Percentiles rank a stretch among this genome's conserved stretches.
These are phyloP conservation scores for Drepana arcuata DNA, from an alignment of 1,140 invertebrate genomes.

Conservation along the genomic window DNA sequence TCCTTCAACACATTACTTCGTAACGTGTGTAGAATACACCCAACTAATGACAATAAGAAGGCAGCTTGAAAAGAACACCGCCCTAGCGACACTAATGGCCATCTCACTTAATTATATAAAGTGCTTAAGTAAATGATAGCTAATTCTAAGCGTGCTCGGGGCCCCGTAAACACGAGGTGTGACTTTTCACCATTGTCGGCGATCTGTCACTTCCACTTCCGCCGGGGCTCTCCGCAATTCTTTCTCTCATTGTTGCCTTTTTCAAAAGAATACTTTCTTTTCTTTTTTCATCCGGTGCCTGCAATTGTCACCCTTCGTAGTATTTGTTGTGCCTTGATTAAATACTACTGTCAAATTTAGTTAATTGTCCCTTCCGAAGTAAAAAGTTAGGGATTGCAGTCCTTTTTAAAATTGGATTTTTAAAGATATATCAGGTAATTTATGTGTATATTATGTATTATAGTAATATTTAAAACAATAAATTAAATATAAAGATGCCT, in stretches of 20 bases:
- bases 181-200: constrained; percentile 61
- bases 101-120: constrained; percentile 65
- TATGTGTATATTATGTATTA: too few species aligned
- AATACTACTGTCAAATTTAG: constrained; percentile 47
- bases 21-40: neutral
- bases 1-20: neutral
- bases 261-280: constrained; percentile 60
- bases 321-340: constrained; percentile 60
- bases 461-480: too few species aligned
- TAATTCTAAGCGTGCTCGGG: constrained; percentile 46
- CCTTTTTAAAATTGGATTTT: too few species aligned
- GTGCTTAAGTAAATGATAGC: constrained; percentile 69
- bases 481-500: constrained; percentile 2
- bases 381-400: constrained; percentile 16
- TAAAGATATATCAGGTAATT: too few species aligned
- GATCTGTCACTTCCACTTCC: constrained; percentile 70
- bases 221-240: constrained; percentile 38
- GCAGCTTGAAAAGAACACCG: constrained; percentile 34
- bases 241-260: constrained; percentile 59
- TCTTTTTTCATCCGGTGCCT: constrained; percentile 37
- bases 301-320: constrained; percentile 59
- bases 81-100: constrained; percentile 47
- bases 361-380: constrained; percentile 32
- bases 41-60: constrained; percentile 39
- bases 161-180: constrained; percentile 65